Evolutionary conservation across 2,113 vertebrate species (phyloP), one percentile per base, ranked within the genome.

Genomic region (Zapus hudsonius): DNA sequence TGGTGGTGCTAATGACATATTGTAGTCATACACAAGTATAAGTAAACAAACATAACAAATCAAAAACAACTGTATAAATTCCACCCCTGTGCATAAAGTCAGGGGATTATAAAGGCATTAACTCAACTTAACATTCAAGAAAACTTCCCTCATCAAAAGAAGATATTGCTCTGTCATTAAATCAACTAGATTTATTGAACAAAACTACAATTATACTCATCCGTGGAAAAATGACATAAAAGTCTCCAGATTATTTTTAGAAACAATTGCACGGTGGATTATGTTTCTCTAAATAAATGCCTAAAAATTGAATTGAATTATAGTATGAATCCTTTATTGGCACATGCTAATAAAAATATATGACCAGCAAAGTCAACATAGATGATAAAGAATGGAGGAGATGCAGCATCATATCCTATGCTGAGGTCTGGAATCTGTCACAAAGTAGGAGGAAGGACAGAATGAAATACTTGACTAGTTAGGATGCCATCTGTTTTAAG

Each of bases 61-160:
- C 79, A 93, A 31, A 95, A 75, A 7, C 42, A 89, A 94, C 23
- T 95, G 80, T 82, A 89, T 91, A 98, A 97, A 97, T 96, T 97
- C 52, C 72, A 96, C 31, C 92, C 92, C 95, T 44, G 67, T 97
- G 11, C 69, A 92, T 94, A 96, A 85, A 93, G 59, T 97, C 93
- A 95, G 33, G 29, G 31, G 27, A 86, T 59, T 93, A 86, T 95
- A 95, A 97, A 97, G 47, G n/a, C 23, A 85, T 95, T 95, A 88
- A 89, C 84, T 90, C 85, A 91, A 92, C 76, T 94, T 92, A 96
- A 95, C 33, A 79, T 61, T 94, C 86, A 94, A 92, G 90, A 96
- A 95, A 95, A 52, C 52, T 52, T 52, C 52, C 52, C 67, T 93
- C 92, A 96, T 94, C 92, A 96, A 69, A 96, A 96, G 94, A 70